Conservation (phyloP, 2,113 vertebrate species). For the Macrotus californicus region DNA sequence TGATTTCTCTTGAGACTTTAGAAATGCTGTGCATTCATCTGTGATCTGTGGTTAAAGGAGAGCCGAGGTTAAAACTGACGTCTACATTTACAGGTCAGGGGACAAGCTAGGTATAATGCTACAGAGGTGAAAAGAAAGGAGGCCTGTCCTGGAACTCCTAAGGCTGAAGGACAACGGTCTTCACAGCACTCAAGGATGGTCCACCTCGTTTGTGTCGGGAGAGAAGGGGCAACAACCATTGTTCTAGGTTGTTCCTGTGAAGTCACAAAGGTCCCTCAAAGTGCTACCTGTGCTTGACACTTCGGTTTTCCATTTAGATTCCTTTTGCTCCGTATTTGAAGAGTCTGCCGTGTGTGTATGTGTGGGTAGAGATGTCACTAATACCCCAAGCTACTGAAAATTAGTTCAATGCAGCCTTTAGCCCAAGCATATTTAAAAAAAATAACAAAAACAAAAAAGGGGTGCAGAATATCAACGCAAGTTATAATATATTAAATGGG, state of each 20-base stretch:
- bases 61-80: background rate
- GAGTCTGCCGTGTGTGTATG: background rate
- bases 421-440: background rate
- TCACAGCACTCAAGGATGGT: background rate
- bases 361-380: background rate
- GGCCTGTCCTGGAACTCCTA: background rate
- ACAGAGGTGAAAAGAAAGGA: background rate
- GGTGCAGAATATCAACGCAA: background rate
- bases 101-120: background rate
- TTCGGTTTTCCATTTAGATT: background rate
- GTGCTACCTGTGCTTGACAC: background rate
- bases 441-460: background rate
- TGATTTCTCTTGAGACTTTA: background rate
- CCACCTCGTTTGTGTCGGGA: background rate
- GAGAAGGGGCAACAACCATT: background rate
- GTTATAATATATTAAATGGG: background rate
- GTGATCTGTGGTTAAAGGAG: background rate
- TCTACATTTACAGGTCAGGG: background rate
- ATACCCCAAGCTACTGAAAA: background rate
- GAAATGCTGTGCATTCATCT: background rate
- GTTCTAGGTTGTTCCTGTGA: background rate
- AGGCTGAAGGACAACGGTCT: background rate
- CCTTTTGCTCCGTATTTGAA: background rate
- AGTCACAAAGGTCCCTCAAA: background rate
- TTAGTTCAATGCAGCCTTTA: background rate